These are phyloP conservation scores for Drosophila ananassae DNA, from an alignment of 1,140 invertebrate genomes.

Conservation along the genomic window DNA sequence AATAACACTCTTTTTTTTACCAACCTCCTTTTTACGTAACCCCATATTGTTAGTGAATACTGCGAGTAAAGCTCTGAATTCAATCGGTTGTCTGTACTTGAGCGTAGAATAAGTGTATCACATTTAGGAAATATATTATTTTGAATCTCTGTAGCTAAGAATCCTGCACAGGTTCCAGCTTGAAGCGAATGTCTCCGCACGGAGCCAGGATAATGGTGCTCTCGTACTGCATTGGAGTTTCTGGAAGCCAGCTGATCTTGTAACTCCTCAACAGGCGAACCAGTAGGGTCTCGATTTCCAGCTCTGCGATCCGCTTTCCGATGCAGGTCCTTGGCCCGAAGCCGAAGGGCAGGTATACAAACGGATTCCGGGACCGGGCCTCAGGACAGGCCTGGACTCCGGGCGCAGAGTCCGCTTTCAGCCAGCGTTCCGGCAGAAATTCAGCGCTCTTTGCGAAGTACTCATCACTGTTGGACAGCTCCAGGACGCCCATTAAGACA, in stretches of 20 bases:
- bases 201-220: constrained; percentile 70
- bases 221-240: constrained; percentile 58
- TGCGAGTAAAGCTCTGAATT: constrained; percentile 55
- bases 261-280: constrained; percentile 86
- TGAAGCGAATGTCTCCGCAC: constrained; percentile 63
- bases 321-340: constrained; percentile 86
- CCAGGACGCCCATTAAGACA: constrained; percentile 59
- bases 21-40: constrained; percentile 46
- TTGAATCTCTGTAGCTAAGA: neutral
- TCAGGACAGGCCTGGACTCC: constrained; percentile 77
- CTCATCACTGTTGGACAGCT: constrained; percentile 64
- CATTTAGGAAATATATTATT: neutral
- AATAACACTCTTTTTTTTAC: constrained; percentile 16
- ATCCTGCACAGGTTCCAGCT: constrained; percentile 49
- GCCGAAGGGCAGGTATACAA: constrained; percentile 85
- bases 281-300: constrained; percentile 88
- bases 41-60: constrained; percentile 60
- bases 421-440: constrained; percentile 92
- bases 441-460: constrained; percentile 88
- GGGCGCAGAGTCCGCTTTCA: constrained; percentile 67
- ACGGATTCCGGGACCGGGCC: constrained; percentile 53
- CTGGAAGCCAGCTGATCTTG: constrained; percentile 71
- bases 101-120: constrained; percentile 4
- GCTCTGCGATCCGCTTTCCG: constrained; percentile 88
- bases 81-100: constrained; percentile 24